Conservation (phyloP, 2,888 invertebrate genomes). For the Melinaea menophilus region DNA sequence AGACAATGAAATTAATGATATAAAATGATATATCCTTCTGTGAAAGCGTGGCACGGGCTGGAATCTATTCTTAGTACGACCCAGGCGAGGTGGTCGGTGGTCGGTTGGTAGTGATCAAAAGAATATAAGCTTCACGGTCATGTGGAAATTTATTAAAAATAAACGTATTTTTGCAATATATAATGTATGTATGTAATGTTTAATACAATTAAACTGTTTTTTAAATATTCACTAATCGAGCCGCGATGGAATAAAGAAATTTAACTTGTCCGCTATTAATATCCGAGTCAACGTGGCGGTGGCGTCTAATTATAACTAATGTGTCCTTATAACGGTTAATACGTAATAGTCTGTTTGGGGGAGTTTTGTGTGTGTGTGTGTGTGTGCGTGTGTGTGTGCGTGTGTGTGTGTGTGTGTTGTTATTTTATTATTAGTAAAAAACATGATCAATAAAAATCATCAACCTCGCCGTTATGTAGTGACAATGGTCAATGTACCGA, state of each 20-base stretch:
- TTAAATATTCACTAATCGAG: too few relatives aligned
- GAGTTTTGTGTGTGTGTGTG: too few relatives aligned
- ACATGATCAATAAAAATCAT: slow-evolving; percentile 38
- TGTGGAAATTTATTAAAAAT: slow-evolving; percentile 23
- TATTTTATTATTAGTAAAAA: slow-evolving; percentile 39
- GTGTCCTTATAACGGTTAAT: too few relatives aligned
- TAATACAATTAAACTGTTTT: too few relatives aligned
- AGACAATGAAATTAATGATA: too few relatives aligned
- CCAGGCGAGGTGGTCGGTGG: slow-evolving; percentile 65
- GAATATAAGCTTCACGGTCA: slow-evolving; percentile 35
- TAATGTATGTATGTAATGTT: too few relatives aligned
- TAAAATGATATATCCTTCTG: too few relatives aligned
- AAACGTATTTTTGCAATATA: too few relatives aligned
- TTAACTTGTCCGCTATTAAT: slow-evolving; percentile 21
- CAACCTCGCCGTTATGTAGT: slow-evolving; percentile 37
- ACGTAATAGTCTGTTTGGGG: too few relatives aligned
- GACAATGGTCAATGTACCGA: slow-evolving; percentile 38
- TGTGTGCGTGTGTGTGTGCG: not conserved
- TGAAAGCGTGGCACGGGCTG: too few relatives aligned
- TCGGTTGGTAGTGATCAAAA: slow-evolving; percentile 49
- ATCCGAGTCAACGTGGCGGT: slow-evolving; percentile 26
- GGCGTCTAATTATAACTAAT: too few relatives aligned
- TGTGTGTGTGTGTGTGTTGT: not conserved
- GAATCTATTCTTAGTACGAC: slow-evolving; percentile 59
- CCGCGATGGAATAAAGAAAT: too few relatives aligned